A percentile compares a stretch with the other conserved stretches of the same genome.
These are phyloP conservation scores for Mamestra brassicae DNA, from an alignment of 2,888 invertebrate genomes.

Conservation along the genomic window DNA sequence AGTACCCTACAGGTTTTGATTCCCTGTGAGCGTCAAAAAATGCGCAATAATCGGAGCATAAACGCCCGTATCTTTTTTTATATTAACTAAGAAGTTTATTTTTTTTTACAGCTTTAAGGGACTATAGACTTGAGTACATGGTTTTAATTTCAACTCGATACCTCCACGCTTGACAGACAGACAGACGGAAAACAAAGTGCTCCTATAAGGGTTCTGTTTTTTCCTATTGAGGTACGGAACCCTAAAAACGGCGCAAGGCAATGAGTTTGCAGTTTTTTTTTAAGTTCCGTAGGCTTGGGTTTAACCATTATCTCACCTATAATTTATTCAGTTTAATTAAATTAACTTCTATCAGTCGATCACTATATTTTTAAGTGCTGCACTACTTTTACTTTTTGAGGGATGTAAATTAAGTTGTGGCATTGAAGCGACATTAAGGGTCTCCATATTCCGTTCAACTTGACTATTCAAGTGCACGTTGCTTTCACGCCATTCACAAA, in stretches of 20 bases:
- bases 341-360: constrained; percentile 3
- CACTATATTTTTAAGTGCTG: not conserved
- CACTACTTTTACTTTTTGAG: not conserved
- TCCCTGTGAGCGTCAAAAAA: no score
- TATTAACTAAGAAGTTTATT: no score
- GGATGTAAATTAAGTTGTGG: constrained; percentile 23
- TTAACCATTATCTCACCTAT: not conserved
- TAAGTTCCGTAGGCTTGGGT: not conserved
- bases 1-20: no score
- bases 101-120: no score
- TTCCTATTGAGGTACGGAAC: no score
- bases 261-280: constrained; percentile 9
- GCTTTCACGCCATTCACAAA: not conserved
- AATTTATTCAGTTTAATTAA: not conserved
- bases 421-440: constrained; percentile 11
- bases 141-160: no score
- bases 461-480: not conserved
- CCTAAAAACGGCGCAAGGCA: constrained; percentile 10
- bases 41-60: no score
- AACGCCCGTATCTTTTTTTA: no score
- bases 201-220: no score
- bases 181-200: no score
- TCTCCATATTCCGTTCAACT: not conserved
- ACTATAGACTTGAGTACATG: no score
- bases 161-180: no score